Percentiles rank a stretch among this genome's conserved stretches.
Conservation (phyloP, 2,113 vertebrate species). For the Ibidorhyncha struthersii region DNA sequence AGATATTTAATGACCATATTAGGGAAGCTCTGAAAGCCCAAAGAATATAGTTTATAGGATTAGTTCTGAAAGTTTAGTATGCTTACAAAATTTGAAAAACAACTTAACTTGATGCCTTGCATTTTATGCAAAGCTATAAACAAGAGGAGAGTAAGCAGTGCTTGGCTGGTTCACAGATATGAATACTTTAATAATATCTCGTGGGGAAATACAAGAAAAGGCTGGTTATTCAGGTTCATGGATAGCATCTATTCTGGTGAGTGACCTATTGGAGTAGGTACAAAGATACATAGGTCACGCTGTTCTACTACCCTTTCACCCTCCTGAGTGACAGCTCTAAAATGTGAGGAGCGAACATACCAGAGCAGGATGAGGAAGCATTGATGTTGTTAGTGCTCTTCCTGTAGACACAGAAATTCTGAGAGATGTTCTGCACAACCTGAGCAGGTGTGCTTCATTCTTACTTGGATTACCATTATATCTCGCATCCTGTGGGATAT, state of each 20-base stretch:
- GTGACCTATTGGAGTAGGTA: not conserved
- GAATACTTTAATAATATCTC: not conserved
- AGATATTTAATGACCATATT: slow-evolving; percentile 61
- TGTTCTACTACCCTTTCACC: not conserved
- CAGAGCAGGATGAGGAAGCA: not conserved
- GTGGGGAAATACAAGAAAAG: not conserved
- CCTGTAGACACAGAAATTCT: not conserved
- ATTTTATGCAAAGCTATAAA: slow-evolving; percentile 1
- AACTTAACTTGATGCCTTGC: not conserved
- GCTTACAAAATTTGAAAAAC: not conserved
- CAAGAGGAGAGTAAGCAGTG: not conserved
- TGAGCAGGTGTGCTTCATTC: not conserved
- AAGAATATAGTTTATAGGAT: not conserved
- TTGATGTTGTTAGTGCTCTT: not conserved
- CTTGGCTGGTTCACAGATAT: not conserved
- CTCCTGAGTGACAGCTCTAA: not conserved
- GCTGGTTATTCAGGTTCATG: not conserved
- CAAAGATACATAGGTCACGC: not conserved
- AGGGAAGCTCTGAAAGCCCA: slow-evolving; percentile 44
- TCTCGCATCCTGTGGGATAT: not conserved
- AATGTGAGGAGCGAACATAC: not conserved
- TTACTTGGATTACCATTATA: not conserved
- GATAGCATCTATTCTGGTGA: not conserved
- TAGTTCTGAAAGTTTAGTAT: not conserved
- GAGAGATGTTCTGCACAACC: not conserved